Conservation (phyloP, 2,113 vertebrate genomes). For the Myrmophylax atrothorax region DNA sequence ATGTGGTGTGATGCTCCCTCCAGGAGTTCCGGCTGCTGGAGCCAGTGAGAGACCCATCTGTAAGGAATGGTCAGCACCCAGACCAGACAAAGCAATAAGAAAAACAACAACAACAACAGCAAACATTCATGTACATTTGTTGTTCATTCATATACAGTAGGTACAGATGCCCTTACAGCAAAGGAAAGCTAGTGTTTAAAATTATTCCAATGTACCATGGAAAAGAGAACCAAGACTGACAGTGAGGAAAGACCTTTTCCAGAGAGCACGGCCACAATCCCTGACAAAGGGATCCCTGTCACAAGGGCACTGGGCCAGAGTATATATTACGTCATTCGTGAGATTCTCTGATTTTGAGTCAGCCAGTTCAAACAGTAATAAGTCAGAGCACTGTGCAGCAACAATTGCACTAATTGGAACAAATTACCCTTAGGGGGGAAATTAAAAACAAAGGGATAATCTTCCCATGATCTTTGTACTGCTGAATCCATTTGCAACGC, state of each 20-base stretch:
- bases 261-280: neutral
- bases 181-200: neutral
- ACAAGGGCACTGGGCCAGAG: slow-evolving; percentile 18
- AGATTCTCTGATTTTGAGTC: slow-evolving; percentile 48
- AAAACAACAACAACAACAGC: neutral
- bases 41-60: neutral
- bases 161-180: neutral
- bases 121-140: neutral
- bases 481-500: neutral
- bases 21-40: neutral
- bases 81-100: neutral
- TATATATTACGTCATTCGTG: slow-evolving; percentile 16
- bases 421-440: slow-evolving; percentile 13
- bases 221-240: slow-evolving; percentile 14
- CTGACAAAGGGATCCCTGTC: slow-evolving; percentile 41
- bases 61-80: neutral
- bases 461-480: slow-evolving; percentile 34
- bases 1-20: accelerated
- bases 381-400: slow-evolving; percentile 58
- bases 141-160: neutral
- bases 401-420: slow-evolving; percentile 54
- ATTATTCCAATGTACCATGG: neutral
- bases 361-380: slow-evolving; percentile 27
- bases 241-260: slow-evolving; percentile 47
- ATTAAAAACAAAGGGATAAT: slow-evolving; percentile 30